Evolutionary conservation across 2,888 invertebrate species (phyloP).

Genomic region (Dasysyrphus tricinctus): DNA sequence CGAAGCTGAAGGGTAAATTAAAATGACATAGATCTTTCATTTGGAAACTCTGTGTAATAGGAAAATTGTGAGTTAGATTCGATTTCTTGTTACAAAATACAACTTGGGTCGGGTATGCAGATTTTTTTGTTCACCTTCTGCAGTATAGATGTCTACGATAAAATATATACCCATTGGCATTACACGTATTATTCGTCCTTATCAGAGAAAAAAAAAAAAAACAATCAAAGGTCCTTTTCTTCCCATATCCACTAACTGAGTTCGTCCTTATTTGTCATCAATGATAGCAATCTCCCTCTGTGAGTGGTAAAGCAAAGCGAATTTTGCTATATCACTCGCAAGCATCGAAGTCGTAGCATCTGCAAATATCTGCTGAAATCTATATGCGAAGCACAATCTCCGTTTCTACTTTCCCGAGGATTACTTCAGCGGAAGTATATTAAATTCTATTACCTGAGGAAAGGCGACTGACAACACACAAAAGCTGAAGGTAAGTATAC

Average conservation of each 20-base stretch:
- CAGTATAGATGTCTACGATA: too few species aligned
- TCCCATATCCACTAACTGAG: not conserved
- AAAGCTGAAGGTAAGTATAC: slow-evolving; percentile 33
- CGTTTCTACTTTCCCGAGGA: slow-evolving; percentile 62
- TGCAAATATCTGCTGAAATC: slow-evolving; percentile 57
- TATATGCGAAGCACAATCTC: slow-evolving; percentile 68
- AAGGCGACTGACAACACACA: slow-evolving; percentile 60
- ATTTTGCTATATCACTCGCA: slow-evolving; percentile 44
- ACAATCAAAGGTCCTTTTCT: slow-evolving; percentile 25
- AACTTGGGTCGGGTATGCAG: not conserved
- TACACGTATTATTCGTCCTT: not conserved
- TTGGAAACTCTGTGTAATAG: not conserved
- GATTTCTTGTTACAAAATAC: not conserved
- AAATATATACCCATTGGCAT: not conserved
- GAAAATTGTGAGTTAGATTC: not conserved
- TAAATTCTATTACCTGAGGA: slow-evolving; percentile 74
- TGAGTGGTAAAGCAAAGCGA: slow-evolving; percentile 2
- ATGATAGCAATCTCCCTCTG: slow-evolving; percentile 46
- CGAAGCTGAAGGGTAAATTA: not conserved
- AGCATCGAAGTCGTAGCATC: slow-evolving; percentile 24
- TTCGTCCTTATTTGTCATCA: slow-evolving; percentile 53
- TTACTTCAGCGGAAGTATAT: slow-evolving; percentile 74
- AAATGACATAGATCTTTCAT: not conserved
- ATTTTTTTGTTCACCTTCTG: not conserved
- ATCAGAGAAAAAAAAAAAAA: slow-evolving; percentile 13